These are phyloP conservation scores for Mnemiopsis leidyi DNA, from an alignment of 37 sponge, comb jelly and placozoan species.

Conservation along the genomic window DNA sequence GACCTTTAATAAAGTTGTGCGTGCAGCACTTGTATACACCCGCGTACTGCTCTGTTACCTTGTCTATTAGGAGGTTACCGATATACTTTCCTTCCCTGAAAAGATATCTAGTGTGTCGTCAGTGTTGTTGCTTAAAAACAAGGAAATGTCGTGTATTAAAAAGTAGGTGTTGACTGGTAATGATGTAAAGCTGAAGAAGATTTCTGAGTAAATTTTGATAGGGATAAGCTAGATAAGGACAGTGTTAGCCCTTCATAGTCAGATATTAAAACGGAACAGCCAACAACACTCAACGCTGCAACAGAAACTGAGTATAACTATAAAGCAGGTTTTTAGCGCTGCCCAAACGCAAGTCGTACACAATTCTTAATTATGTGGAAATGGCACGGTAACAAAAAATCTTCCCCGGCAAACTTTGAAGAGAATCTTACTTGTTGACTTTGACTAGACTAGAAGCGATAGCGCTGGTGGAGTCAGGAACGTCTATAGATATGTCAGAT, in stretches of 20 bases:
- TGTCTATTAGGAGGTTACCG: conserved; percentile 57
- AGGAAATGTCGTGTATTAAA: neutral
- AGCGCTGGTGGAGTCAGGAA: conserved; percentile 39
- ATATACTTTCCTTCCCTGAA: conserved; percentile 62
- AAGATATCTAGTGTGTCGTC: neutral
- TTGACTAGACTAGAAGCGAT: conserved; percentile 50
- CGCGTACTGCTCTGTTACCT: conserved; percentile 28
- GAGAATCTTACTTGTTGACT: conserved; percentile 55
- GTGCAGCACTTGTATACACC: conserved; percentile 35
- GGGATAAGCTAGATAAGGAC: no score
- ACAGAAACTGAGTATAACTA: no score
- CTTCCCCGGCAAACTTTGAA: neutral
- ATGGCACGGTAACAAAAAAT: neutral
- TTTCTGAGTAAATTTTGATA: no score
- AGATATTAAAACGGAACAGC: no score
- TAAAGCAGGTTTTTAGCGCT: no score
- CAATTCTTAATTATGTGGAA: no score
- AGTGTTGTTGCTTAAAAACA: neutral
- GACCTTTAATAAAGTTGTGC: conserved; percentile 21
- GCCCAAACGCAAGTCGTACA: no score
- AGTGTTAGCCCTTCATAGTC: no score
- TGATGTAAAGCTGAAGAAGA: no score
- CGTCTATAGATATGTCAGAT: conserved; percentile 22
- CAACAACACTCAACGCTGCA: no score
- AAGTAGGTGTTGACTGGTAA: no score